Base-by-base conservation (phyloP, 2,113 vertebrate species). In the Thryonomys swinderianus region DNA sequence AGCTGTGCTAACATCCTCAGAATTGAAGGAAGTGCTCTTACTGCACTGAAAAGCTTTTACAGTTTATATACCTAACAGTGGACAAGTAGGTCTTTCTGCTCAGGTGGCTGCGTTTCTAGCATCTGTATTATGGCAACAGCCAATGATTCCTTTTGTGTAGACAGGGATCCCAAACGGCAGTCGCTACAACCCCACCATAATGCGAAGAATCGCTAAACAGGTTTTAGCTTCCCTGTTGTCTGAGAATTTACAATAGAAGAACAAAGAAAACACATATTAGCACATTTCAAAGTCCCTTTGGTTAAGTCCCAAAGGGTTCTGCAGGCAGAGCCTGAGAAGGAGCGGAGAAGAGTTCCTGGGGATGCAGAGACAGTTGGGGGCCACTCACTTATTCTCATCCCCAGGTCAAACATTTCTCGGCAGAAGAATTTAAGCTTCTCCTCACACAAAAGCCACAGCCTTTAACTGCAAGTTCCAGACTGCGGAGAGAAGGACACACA, bases 1-100 rank as follows among this genome's bases (percentile, higher is more conserved):
- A 97, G 96, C 86, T 96, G 71, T 84, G 83, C 64, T 37, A 95
- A 80, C 64, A 53, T n/a, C 30, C 3, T 76, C 1, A 92, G 66
- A 74, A 74, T 93, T 48, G 59, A 85, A 92, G 34, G 64, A 30
- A 90, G 83, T 55, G 3, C 71, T 64, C 61, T 80, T 76, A 66
- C 14, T 81, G 42, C 66, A 61, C 85, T 86, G 61, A 76, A 88
- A 69, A 61, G 42, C 12, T 96, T 87, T 94, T 48, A 34, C 2
- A 71, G 57, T 88, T 95, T 61, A 86, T 27, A 17, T 0, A 23
- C 48, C 34, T 14, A 92, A 69, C 64, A 91, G 62, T 0, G 79
- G 92, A 85, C 27, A 94, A 53, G 53, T 0, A 12, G 62, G 20
- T 40, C 37, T 79, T 94, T 30, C 71, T 96, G 4, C 83, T 91